Base-by-base conservation (phyloP, 2,797 vertebrate genomes). In the Macropus fuliginosus region DNA sequence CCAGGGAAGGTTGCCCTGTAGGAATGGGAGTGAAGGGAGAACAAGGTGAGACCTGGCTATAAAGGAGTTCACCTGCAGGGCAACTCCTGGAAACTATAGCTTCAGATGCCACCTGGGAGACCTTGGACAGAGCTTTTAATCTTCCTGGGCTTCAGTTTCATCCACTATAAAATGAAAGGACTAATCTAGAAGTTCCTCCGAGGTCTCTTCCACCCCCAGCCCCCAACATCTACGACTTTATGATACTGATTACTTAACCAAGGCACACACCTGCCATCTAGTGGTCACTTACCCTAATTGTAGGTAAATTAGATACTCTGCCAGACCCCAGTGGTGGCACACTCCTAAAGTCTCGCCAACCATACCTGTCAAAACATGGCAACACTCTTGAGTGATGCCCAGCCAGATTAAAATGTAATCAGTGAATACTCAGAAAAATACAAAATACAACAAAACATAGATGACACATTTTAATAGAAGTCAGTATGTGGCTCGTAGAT, bases 251-350 rank as follows among this genome's bases (percentile, higher is more conserved):
- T 81, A 40, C n/a, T 46, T 81, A 31, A 74, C 28, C 46, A 31
- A 94, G 55, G 18, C 31, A 66, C 21, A 3, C 56, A 92, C 46
- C 93, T 95, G 81, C 96, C 56, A 93, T 92, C 95, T 97, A 56
- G 90, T 93, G 95, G 91, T 66, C 66, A 50, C 0, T 0, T 52
- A 0, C 12, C 12, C 14, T 57, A 96, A 97, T 96, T 97, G 94
- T 4, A 97, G 93, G 91, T 11, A 95, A 97, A 97, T 28, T 56
- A 18, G 54, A 21, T 56, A 55, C 13, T 94, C 56, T 90, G 24
- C 56, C 59, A 66, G 91, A 55, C 13, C 91, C 2, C 0, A 56
- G 52, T 21, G 0, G 57, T 12, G 8, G 10, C 40, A 27, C 24
- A 10, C 40, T 9, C n/a, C 40, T 81, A 27, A 81, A 81, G n/a